These are phyloP conservation scores for Troides aeacus DNA, from an alignment of 2,888 invertebrate genomes.

Conservation along the genomic window DNA sequence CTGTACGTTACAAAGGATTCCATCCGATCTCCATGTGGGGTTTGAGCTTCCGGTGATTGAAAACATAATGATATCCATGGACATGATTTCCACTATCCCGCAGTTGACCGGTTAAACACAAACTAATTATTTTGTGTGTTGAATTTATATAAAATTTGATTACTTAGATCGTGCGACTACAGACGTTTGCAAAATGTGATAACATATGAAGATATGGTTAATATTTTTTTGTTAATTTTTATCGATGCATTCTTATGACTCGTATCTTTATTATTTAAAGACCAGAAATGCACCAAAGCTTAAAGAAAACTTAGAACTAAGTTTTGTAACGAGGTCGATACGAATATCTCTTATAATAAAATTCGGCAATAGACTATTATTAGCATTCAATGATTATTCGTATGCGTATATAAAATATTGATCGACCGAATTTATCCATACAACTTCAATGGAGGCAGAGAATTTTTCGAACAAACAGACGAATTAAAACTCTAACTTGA, in stretches of 20 bases:
- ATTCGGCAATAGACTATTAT: background rate
- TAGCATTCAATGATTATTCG: too few species aligned
- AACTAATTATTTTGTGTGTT: background rate
- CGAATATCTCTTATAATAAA: background rate
- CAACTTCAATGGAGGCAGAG: too few species aligned
- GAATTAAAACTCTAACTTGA: too few species aligned
- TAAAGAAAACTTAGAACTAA: background rate
- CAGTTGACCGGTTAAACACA: too few species aligned
- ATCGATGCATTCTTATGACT: constrained; percentile 12
- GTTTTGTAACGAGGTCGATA: background rate
- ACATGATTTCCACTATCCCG: too few species aligned
- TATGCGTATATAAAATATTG: too few species aligned
- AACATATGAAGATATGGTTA: background rate
- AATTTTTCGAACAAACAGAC: too few species aligned
- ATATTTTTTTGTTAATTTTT: constrained; percentile 8
- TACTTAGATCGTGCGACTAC: constrained; percentile 2
- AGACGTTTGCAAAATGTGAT: constrained; percentile 11
- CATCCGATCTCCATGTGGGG: too few species aligned
- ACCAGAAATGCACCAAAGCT: constrained; percentile 11
- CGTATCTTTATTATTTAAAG: constrained; percentile 4
- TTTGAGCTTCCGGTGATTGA: too few species aligned
- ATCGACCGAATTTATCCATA: too few species aligned
- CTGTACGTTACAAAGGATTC: too few species aligned
- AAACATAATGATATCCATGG: too few species aligned
- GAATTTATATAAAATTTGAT: background rate